Base-by-base conservation (phyloP, 1,140 invertebrate species). In the Palaemon carinicauda region DNA sequence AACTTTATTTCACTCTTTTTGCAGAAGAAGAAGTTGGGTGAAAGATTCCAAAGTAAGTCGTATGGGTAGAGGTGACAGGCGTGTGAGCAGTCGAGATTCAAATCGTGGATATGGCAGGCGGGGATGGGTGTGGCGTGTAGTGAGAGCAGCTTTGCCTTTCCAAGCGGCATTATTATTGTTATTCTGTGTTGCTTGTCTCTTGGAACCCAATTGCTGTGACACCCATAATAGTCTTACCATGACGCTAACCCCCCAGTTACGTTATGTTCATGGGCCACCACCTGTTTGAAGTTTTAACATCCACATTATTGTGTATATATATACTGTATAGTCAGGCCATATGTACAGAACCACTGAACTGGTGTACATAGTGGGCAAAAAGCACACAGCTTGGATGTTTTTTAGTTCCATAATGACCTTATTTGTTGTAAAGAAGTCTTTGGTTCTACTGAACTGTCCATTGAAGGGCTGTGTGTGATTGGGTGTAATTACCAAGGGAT, bases 181-280 rank as follows among this genome's bases (percentile, higher is more conserved):
- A 7, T 93, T 96, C 65, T 95, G 96, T 83, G 94, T 96, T 31
- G 95, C 95, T 4, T 97, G 95, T 91, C 92, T 97, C 17, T 93
- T 97, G 88, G 96, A 97, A 90, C 91, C 92, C 21, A 93, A 95
- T 53, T 97, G 96, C 91, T 97, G 96, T 91, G 96, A 97, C 91
- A 94, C 95, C 17, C 93, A 96, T 82, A 96, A 97, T 92, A 96
- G 95, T 79, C 93, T 97, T 87, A 95, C 94, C 33, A 93, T 96
- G 89, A 96, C 95, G 0, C 92, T 97, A 27, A 95, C 95, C 4
- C 96, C 96, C 2, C 96, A 97, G 90, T 92, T 98, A 82, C 94
- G 95, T 73, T 97, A 97, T 89, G 94, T 96, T 10, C 94, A 95
- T 69, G 96, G 96, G 88, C 96, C 96, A 24, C 96, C 96, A 51